phyloP scores from a whole-genome alignment of 2,888 invertebrate species.

The Cryptosula pallasiana region DNA sequence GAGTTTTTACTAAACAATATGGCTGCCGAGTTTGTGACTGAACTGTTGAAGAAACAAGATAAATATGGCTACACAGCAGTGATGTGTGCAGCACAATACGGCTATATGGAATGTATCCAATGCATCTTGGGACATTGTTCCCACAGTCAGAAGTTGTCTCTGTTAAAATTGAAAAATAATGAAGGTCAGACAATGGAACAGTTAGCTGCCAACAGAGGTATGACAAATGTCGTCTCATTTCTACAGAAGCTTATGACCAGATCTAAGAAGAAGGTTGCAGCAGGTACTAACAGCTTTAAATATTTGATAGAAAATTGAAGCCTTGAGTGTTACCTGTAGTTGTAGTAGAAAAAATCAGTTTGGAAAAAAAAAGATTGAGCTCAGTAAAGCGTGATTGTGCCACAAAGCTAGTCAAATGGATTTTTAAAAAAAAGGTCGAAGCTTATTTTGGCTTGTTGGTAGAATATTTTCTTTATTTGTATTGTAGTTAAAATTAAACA shows the following conservation, averaged over 20 bases:
- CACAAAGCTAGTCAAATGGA: too few relatives aligned
- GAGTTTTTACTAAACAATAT: not conserved
- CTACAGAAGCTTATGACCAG: not conserved
- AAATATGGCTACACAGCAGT: not conserved
- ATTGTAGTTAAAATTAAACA: too few relatives aligned
- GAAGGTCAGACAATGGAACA: not conserved
- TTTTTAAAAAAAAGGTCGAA: too few relatives aligned
- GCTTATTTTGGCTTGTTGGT: too few relatives aligned
- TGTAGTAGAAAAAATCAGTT: too few relatives aligned
- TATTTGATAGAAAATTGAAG: too few relatives aligned
- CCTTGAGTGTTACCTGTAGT: too few relatives aligned
- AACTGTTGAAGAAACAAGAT: not conserved
- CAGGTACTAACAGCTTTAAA: too few relatives aligned
- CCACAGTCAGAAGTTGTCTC: not conserved
- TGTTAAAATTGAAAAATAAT: not conserved
- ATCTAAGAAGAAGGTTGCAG: too few relatives aligned
- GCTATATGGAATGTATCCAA: not conserved
- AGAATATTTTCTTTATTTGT: too few relatives aligned
- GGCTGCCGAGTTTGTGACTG: not conserved
- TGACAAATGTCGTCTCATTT: not conserved
- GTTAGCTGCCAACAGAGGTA: not conserved
- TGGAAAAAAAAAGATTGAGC: too few relatives aligned
- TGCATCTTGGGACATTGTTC: not conserved
- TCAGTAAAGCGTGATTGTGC: too few relatives aligned
- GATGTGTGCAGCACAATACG: not conserved